A percentile compares a stretch with the other conserved stretches of the same genome.
phyloP scores from a whole-genome alignment of 2,113 vertebrate species.

The Apodemus speciosus region DNA sequence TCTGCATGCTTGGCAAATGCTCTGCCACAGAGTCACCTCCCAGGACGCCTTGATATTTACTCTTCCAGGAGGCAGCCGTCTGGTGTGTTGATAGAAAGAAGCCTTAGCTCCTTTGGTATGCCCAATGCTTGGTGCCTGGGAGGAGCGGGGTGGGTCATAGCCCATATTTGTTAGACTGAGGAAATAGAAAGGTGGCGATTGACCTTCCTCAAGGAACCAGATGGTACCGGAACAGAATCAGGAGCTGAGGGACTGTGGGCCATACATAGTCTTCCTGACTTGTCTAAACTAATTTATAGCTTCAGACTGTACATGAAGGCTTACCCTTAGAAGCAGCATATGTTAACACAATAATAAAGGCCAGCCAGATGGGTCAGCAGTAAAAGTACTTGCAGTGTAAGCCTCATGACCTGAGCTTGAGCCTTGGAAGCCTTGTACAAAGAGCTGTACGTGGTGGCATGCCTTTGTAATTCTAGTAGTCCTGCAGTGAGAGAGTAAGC shows the following conservation, averaged over 20 bases:
- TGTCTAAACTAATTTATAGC: background rate
- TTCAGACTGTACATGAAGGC: conserved; percentile 13
- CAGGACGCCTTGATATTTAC: no score
- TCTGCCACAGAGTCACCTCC: background rate
- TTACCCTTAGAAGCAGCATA: background rate
- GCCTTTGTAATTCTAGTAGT: background rate
- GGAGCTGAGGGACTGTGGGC: background rate
- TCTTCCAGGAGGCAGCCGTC: background rate
- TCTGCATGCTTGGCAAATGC: background rate
- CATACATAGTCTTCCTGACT: background rate
- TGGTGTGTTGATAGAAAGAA: background rate
- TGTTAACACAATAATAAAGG: conserved; percentile 27
- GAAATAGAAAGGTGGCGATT: background rate
- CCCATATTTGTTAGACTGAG: conserved; percentile 28
- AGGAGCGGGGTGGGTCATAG: background rate
- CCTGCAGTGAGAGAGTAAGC: background rate
- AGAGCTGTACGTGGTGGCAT: background rate
- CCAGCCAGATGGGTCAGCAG: background rate
- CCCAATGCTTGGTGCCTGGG: background rate
- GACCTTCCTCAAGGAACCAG: background rate
- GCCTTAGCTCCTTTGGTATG: background rate
- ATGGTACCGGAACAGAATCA: background rate
- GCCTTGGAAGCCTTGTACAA: background rate
- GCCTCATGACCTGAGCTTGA: background rate
- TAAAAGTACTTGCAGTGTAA: no score